phyloP scores from a whole-genome alignment of 1,140 invertebrate genomes.

The Cherax quadricarinatus region DNA sequence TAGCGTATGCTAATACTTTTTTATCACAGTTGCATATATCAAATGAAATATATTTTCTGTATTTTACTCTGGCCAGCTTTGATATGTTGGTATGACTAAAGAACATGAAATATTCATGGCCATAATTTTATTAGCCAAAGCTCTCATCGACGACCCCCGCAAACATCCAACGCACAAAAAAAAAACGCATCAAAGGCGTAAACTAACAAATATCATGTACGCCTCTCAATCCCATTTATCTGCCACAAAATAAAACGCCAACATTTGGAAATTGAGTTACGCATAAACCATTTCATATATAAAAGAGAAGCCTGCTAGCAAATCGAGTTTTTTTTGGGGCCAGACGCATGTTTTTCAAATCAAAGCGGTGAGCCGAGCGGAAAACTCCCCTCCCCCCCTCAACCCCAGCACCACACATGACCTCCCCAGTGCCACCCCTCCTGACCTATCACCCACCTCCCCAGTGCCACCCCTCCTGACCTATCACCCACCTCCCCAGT shows the following conservation, averaged over 20 bases:
- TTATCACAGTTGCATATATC: no score
- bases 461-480: no score
- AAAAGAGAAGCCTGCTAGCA: slow-evolving; percentile 58
- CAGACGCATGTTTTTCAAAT: slow-evolving; percentile 70
- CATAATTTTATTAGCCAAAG: slow-evolving; percentile 39
- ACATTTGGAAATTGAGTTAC: slow-evolving; percentile 64
- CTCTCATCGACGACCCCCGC: slow-evolving; percentile 14
- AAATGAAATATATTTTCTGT: no score
- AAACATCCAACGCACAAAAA: slow-evolving; percentile 11
- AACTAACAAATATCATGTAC: slow-evolving; percentile 57
- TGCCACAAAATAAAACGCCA: slow-evolving; percentile 56
- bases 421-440: neutral
- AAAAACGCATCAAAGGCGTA: slow-evolving; percentile 49
- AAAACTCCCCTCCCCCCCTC: slow-evolving; percentile 32
- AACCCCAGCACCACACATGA: neutral
- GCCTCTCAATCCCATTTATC: slow-evolving; percentile 39
- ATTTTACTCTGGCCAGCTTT: neutral
- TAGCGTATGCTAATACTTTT: no score
- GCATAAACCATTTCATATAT: slow-evolving; percentile 68
- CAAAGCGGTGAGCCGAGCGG: slow-evolving; percentile 62
- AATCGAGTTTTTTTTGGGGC: slow-evolving; percentile 66
- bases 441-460: no score
- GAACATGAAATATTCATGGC: slow-evolving; percentile 25
- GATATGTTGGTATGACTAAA: slow-evolving; percentile 26
- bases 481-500: no score